Evolutionary conservation across 2,888 invertebrate genomes (phyloP), one percentile per base, ranked within the genome.

Genomic region (Globia sparganii): DNA sequence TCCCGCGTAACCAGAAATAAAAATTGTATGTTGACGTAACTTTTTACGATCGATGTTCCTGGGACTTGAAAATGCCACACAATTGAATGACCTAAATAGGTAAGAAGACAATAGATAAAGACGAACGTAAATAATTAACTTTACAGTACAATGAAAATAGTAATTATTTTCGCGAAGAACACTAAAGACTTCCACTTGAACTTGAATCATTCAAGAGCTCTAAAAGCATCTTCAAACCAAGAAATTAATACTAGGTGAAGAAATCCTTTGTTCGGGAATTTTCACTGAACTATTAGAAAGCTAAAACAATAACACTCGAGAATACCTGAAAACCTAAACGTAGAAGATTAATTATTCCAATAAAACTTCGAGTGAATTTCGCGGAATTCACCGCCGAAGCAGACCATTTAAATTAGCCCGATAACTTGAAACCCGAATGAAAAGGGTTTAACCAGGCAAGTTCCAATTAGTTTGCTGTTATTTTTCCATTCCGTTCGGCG

Each of bases 401-500:
- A 95, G 92, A 95, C 95, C 93, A 94, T 96, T 96, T 96, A 96
- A 96, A 96, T 96, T 96, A 96, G 94, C 93, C 91, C 94, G 94
- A 94, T 95, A 95, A 95, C 96, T 96, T 94, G 94, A 93, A 93
- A 95, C 94, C 92, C 92, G 92, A 95, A 94, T 93, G 94, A 93
- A 96, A 96, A 92, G 96, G 96, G 95, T 94, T 95, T 94, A 93
- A 93, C 92, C 94, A 93, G 94, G 93, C 95, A 95, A 94, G 92
- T 89, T 94, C 95, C 96, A 96, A 96, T 96, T 96, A 96, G 95
- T 94, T 95, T 93, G 95, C 95, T 96, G 96, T 96, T 96, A 96
- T 96, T 96, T 96, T 96, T 96, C 92, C 92, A 95, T 96, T 96
- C 88, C 94, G 90, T 88, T 92, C 92, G 87, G 81, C 89, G 91